Evolutionary conservation across 1,140 invertebrate genomes (phyloP).

Genomic region (Pseudomyrmex pallidus): DNA sequence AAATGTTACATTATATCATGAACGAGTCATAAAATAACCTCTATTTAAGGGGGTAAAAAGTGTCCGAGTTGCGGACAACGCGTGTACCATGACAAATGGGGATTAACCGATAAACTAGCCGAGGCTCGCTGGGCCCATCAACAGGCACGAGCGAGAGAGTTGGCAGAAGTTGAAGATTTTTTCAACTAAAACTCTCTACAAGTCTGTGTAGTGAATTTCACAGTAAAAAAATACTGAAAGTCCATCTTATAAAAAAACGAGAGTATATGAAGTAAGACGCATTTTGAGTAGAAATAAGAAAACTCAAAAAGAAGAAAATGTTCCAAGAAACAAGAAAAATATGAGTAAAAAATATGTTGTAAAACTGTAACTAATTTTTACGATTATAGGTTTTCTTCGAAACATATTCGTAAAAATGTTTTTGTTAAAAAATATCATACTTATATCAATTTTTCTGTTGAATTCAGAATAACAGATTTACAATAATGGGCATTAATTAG

Average conservation of each 20-base stretch:
- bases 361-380: background rate
- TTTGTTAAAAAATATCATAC: background rate
- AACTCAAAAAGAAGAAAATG: background rate
- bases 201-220: background rate
- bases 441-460: background rate
- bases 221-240: conserved; percentile 4
- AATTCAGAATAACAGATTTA: background rate
- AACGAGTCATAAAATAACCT: background rate
- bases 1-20: background rate
- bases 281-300: conserved; percentile 16
- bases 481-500: conserved; percentile 14
- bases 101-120: conserved; percentile 89
- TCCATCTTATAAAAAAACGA: background rate
- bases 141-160: conserved; percentile 90
- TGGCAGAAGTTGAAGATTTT: conserved; percentile 91
- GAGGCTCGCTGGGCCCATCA: conserved; percentile 92
- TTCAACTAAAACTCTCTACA: conserved; percentile 82
- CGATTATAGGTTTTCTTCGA: background rate
- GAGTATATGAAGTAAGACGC: background rate
- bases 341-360: too few species aligned
- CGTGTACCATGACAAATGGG: conserved; percentile 92
- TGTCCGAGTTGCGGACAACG: conserved; percentile 88
- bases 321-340: too few species aligned
- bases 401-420: background rate
- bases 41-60: conserved; percentile 87